Percentiles rank a stretch among this genome's conserved stretches.
Conservation (phyloP, 2,797 vertebrate species). For the Sebastes paucispinis region DNA sequence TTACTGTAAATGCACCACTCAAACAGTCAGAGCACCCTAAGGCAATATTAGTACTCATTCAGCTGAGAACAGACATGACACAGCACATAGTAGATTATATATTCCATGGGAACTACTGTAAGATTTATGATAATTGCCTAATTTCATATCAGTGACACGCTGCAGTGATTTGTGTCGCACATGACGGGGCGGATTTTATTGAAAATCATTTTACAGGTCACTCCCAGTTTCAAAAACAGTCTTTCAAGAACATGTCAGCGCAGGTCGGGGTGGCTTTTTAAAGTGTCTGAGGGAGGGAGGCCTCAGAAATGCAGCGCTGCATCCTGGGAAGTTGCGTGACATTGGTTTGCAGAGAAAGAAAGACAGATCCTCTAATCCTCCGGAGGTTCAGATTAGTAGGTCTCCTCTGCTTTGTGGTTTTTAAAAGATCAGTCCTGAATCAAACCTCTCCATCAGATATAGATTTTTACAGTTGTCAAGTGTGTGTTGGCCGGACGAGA, state of each 20-base stretch:
- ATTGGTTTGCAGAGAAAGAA: constrained; percentile 45
- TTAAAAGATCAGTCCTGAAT: constrained; percentile 38
- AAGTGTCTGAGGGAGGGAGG: constrained; percentile 37
- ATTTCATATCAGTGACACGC: constrained; percentile 1
- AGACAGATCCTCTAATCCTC: constrained; percentile 51
- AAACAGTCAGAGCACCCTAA: background rate
- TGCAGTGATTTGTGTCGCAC: constrained; percentile 28
- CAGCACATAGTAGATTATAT: background rate
- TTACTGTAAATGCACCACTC: background rate
- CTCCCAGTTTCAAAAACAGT: constrained; percentile 42
- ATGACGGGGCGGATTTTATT: constrained; percentile 22
- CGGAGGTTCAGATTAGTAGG: constrained; percentile 36
- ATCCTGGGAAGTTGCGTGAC: constrained; percentile 59
- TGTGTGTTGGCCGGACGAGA: background rate
- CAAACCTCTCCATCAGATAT: constrained; percentile 9
- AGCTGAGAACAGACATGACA: background rate
- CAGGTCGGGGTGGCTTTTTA: constrained; percentile 58
- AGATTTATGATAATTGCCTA: background rate
- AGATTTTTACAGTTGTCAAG: background rate
- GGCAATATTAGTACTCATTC: background rate
- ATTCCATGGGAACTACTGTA: background rate
- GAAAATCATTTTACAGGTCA: constrained; percentile 64
- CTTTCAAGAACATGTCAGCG: constrained; percentile 50
- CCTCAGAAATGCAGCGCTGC: constrained; percentile 51
- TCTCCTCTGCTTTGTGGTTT: constrained; percentile 40